Percentiles rank a stretch among this genome's conserved stretches.
These are phyloP conservation scores for Caenorhabditis sp. DNA, from an alignment of 2,888 invertebrate genomes.

Conservation along the genomic window DNA sequence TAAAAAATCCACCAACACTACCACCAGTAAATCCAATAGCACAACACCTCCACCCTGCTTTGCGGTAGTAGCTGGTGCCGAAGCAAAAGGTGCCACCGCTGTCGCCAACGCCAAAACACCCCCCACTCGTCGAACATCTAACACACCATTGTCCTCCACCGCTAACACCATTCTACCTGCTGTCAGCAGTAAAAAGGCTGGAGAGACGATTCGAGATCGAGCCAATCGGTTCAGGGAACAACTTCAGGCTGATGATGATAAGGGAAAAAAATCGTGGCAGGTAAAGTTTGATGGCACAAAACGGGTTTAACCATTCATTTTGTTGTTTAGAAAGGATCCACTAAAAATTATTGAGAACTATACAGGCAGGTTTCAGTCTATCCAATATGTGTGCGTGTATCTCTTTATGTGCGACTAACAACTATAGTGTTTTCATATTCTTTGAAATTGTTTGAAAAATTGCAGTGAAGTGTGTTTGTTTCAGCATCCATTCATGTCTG, in stretches of 20 bases:
- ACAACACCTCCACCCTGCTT: conserved; percentile 23
- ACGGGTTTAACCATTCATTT: neutral
- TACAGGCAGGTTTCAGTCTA: too few relatives aligned
- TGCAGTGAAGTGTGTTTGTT: conserved; percentile 2
- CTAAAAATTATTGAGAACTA: conserved; percentile 33
- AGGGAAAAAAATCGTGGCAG: conserved; percentile 45
- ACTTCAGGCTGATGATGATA: conserved; percentile 36
- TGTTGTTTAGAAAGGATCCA: conserved; percentile 27
- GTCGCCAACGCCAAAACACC: conserved; percentile 35
- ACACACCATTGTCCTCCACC: conserved; percentile 16
- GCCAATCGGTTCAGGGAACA: conserved; percentile 29
- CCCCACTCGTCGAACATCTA: neutral
- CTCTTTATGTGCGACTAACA: too few relatives aligned
- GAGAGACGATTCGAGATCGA: conserved; percentile 31
- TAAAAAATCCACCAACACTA: neutral
- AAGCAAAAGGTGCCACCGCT: conserved; percentile 42
- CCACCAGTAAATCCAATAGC: neutral
- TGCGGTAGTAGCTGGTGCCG: conserved; percentile 33
- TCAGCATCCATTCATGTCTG: conserved; percentile 38
- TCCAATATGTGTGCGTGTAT: too few relatives aligned
- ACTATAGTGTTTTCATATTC: too few relatives aligned
- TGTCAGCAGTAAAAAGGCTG: conserved; percentile 2
- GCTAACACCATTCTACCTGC: conserved; percentile 12
- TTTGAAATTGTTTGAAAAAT: too few relatives aligned
- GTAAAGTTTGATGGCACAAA: conserved; percentile 2